Base-by-base conservation (phyloP, 2,113 vertebrate species). In the Hemichromis elongatus region DNA sequence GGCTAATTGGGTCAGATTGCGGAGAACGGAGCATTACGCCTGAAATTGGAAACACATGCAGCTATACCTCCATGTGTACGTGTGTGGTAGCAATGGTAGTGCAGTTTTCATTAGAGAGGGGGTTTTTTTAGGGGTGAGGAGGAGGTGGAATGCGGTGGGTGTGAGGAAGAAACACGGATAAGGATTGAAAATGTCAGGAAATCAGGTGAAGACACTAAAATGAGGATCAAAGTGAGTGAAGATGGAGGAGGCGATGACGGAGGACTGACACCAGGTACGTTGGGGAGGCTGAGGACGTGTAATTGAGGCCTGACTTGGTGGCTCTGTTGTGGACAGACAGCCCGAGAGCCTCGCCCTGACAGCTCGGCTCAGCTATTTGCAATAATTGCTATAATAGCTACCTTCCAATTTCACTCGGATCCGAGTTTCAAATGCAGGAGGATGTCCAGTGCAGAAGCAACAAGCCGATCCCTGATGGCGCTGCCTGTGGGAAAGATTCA, bases 21-120 rank as follows among this genome's bases (percentile, higher is more conserved):
- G 47, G 84, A 6, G 90, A 92, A 81, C 81, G 83, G 35, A 83
- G 90, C 89, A 90, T 96, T 94, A 94, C 7, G 80, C 50, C 88
- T 90, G 81, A 93, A 96, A 96, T 95, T 95, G 94, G 91, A 96
- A 96, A 94, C 96, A 96, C 61, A 92, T 96, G 95, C 79, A 47
- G 78, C 56, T 70, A 16, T 84, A 86, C 56, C 75, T 85, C 77
- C 70, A 77, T 45, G 55, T 73, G 47, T 26, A 10, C 12, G 40
- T 53, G 86, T 56, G 88, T 33, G 63, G 77, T 84, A 26, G 84
- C 26, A 16, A 53, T 78, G 42, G 53, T 5, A 4, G 55, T 2
- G n/a, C 16, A 4, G 55, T 30, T 86, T 63, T 81, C 59, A 75
- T 55, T 75, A 19, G 47, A 33, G 28, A 50, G 24, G 30, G 6